A percentile compares a stretch with the other conserved stretches of the same genome.
phyloP scores from a whole-genome alignment of 2,888 invertebrate genomes.

The Ischnus inquisitorius region DNA sequence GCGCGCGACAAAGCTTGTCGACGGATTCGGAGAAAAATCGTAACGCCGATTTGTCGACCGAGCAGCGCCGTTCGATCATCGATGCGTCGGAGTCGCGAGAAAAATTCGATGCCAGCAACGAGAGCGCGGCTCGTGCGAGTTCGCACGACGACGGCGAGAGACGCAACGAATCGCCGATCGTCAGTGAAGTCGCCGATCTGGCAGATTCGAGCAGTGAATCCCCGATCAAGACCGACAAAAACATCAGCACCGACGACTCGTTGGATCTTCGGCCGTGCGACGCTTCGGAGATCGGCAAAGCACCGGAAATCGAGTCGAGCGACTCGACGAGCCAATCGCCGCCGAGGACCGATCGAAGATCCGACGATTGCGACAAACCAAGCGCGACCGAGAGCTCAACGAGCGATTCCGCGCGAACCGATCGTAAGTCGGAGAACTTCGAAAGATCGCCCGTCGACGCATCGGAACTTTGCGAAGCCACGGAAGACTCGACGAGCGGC shows the following conservation, averaged over 20 bases:
- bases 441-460: not conserved
- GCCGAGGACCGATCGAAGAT: not conserved
- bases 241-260: slow-evolving; percentile 22
- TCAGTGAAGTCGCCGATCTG: not conserved
- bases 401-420: not conserved
- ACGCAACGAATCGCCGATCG: not conserved
- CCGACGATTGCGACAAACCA: not conserved
- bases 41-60: not conserved
- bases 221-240: slow-evolving; percentile 40
- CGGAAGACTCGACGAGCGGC: slow-evolving; percentile 46
- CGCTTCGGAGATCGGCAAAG: slow-evolving; percentile 55
- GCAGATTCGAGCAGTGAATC: slow-evolving; percentile 49
- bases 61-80: not conserved
- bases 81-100: not conserved
- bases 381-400: not conserved
- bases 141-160: not conserved
- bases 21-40: not conserved
- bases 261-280: slow-evolving; percentile 33
- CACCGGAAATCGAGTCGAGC: slow-evolving; percentile 37
- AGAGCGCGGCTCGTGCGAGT: not conserved
- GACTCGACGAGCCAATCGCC: slow-evolving; percentile 60
- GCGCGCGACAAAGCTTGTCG: not conserved
- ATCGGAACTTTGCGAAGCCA: slow-evolving; percentile 10
- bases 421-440: not conserved
- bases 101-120: not conserved